A percentile compares a stretch with the other conserved stretches of the same genome.
phyloP scores from a whole-genome alignment of 1,140 invertebrate species.

The Euwallacea similis region DNA sequence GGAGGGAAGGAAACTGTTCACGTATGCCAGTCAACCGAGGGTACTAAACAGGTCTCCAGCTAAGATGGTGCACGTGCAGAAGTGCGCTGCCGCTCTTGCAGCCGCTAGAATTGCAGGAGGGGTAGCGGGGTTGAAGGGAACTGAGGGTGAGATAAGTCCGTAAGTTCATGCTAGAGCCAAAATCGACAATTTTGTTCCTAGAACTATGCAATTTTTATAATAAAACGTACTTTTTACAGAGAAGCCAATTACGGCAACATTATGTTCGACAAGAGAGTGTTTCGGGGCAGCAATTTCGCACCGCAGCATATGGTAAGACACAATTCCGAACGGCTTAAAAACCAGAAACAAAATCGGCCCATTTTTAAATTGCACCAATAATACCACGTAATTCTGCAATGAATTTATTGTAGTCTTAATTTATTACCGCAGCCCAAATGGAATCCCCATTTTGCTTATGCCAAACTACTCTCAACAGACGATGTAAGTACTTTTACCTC shows the following conservation, averaged over 20 bases:
- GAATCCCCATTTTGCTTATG: slow-evolving; percentile 58
- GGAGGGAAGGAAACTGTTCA: slow-evolving; percentile 59
- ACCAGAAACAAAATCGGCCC: slow-evolving; percentile 38
- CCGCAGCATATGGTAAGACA: slow-evolving; percentile 30
- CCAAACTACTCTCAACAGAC: slow-evolving; percentile 55
- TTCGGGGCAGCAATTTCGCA: slow-evolving; percentile 71
- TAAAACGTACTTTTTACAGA: slow-evolving; percentile 14
- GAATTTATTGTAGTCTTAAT: not conserved
- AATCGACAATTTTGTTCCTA: not conserved
- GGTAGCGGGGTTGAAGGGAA: slow-evolving; percentile 40
- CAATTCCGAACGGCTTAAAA: not conserved
- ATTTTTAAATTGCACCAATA: slow-evolving; percentile 38
- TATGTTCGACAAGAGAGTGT: slow-evolving; percentile 82
- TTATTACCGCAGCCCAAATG: slow-evolving; percentile 53
- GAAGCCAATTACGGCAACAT: slow-evolving; percentile 69
- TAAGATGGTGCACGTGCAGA: slow-evolving; percentile 34
- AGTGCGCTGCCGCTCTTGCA: slow-evolving; percentile 50
- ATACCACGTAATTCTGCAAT: not conserved
- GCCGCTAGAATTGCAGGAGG: slow-evolving; percentile 42
- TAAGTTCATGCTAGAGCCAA: slow-evolving; percentile 7
- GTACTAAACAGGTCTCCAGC: slow-evolving; percentile 25
- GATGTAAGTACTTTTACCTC: slow-evolving; percentile 39
- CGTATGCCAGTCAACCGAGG: slow-evolving; percentile 63
- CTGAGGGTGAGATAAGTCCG: slow-evolving; percentile 19
- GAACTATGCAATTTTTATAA: not conserved